These are phyloP conservation scores for Brachypterus glaber DNA, from an alignment of 2,888 invertebrate genomes.

Conservation along the genomic window DNA sequence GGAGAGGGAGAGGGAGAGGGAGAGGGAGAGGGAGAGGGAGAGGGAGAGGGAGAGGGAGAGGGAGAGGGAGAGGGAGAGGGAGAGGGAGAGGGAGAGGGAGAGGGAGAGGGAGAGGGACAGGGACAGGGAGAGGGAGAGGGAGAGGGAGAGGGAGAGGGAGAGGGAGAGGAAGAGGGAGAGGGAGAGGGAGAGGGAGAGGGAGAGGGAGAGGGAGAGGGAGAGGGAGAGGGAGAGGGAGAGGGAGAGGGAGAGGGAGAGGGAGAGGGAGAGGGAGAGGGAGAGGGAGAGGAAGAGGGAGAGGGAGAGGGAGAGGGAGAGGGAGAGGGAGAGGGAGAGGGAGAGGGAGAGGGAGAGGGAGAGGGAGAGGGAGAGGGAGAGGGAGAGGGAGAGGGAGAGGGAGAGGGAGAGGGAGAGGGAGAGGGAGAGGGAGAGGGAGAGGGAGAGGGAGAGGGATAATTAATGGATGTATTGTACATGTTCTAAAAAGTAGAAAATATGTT, in stretches of 20 bases:
- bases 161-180: constrained; percentile 6
- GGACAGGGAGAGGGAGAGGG: constrained; percentile 4
- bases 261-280: constrained; percentile 3
- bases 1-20: no score
- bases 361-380: not conserved
- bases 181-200: constrained; percentile 5
- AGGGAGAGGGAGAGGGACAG: not conserved
- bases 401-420: not conserved
- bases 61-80: constrained; percentile 2
- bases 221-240: constrained; percentile 3
- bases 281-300: constrained; percentile 4
- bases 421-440: not conserved
- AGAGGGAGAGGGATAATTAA: constrained; percentile 1
- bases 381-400: not conserved
- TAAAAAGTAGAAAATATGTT: no score
- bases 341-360: constrained; percentile 1
- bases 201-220: constrained; percentile 6
- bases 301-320: constrained; percentile 3
- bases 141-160: constrained; percentile 5
- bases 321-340: constrained; percentile 1
- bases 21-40: no score
- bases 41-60: no score
- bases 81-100: not conserved
- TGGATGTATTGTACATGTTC: no score
- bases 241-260: constrained; percentile 3